A percentile compares a stretch with the other conserved stretches of the same genome.
phyloP scores from a whole-genome alignment of 1,140 invertebrate species.

The Drosophila dunni region DNA sequence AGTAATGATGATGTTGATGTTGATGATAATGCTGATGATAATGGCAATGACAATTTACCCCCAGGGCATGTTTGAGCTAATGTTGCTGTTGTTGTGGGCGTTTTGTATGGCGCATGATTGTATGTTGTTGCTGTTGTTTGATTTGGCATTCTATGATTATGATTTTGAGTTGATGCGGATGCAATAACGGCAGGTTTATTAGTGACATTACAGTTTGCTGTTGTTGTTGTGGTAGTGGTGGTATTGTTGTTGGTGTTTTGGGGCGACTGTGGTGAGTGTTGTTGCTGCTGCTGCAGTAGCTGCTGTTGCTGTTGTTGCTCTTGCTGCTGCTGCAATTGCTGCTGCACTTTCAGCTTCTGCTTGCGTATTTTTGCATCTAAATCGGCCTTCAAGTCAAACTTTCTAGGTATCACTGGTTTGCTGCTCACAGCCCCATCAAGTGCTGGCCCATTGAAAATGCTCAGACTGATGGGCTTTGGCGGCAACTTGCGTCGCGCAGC shows the following conservation, averaged over 20 bases:
- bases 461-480: slow-evolving; percentile 72
- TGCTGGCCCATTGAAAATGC: slow-evolving; percentile 69
- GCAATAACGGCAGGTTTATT: slow-evolving; percentile 68
- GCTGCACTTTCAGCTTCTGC: slow-evolving; percentile 75
- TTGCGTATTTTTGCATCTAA: slow-evolving; percentile 80
- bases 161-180: slow-evolving; percentile 55
- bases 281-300: slow-evolving; percentile 48
- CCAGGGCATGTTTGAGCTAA: slow-evolving; percentile 34
- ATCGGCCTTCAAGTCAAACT: slow-evolving; percentile 79
- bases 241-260: slow-evolving; percentile 52
- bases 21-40: slow-evolving; percentile 47
- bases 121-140: slow-evolving; percentile 56
- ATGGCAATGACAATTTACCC: slow-evolving; percentile 53
- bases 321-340: slow-evolving; percentile 69
- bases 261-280: slow-evolving; percentile 73
- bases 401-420: slow-evolving; percentile 66
- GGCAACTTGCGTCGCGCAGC: slow-evolving; percentile 66
- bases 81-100: slow-evolving; percentile 43
- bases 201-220: slow-evolving; percentile 79
- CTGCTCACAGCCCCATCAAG: slow-evolving; percentile 31
- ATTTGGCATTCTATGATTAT: slow-evolving; percentile 71
- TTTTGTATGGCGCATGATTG: slow-evolving; percentile 62
- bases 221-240: slow-evolving; percentile 42
- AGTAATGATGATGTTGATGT: slow-evolving; percentile 21
- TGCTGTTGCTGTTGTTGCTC: slow-evolving; percentile 52